Percentiles rank a stretch among this genome's conserved stretches.
Conservation (phyloP, 2,113 vertebrate species). For the Porphyrio hochstetteri region DNA sequence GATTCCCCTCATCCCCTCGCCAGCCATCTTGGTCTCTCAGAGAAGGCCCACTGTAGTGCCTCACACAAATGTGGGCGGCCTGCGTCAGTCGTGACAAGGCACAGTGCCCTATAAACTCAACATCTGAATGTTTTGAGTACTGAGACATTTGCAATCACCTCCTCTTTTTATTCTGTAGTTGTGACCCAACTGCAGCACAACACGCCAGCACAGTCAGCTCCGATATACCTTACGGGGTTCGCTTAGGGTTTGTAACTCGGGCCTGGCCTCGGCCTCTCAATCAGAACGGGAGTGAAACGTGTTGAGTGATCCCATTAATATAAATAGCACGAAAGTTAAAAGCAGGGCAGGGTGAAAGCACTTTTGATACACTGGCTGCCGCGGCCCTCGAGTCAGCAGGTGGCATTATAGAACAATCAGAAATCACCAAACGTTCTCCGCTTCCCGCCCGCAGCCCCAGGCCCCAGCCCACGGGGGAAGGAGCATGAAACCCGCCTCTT, state of each 20-base stretch:
- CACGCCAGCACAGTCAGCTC: neutral
- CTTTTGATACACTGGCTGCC: constrained; percentile 34
- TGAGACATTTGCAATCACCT: neutral
- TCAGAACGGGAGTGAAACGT: constrained; percentile 34
- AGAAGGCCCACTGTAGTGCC: neutral
- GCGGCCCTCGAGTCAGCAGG: constrained; percentile 56
- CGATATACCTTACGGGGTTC: neutral
- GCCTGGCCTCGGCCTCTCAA: constrained; percentile 44
- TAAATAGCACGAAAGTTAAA: constrained; percentile 55
- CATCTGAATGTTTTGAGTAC: neutral
- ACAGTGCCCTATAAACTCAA: neutral
- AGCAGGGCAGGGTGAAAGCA: constrained; percentile 46
- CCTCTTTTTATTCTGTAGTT: neutral
- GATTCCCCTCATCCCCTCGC: neutral
- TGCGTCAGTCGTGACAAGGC: neutral
- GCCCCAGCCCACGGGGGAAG: constrained; percentile 28
- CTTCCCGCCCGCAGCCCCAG: constrained; percentile 6
- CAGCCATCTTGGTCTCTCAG: neutral
- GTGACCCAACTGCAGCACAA: neutral
- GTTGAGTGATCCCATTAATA: constrained; percentile 59
- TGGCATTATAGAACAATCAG: constrained; percentile 65
- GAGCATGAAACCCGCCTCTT: constrained; percentile 39
- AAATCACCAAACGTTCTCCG: neutral
- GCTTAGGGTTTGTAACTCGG: constrained; percentile 24
- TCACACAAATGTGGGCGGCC: neutral